Evolutionary conservation across 2,797 vertebrate species (phyloP).

Genomic region (Buphagus erythrorhynchus): DNA sequence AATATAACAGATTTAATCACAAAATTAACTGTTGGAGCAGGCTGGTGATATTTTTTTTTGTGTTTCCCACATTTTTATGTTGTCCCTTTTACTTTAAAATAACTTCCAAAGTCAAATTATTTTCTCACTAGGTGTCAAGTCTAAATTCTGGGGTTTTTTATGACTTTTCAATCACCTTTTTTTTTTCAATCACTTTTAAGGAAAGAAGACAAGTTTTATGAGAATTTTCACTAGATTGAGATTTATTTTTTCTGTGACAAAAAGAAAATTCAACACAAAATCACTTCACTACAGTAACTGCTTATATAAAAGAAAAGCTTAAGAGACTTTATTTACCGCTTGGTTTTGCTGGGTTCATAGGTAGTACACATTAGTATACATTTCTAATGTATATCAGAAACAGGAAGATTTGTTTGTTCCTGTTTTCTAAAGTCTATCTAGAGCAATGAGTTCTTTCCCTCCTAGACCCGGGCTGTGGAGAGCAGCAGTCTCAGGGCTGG

Average conservation of each 20-base stretch:
- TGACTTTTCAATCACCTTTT: too few species aligned
- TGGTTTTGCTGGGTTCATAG: background rate
- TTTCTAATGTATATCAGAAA: background rate
- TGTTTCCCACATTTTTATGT: background rate
- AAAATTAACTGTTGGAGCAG: background rate
- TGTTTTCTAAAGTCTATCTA: fast-evolving
- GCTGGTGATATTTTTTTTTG: background rate
- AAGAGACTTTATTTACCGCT: background rate
- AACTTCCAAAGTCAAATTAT: background rate
- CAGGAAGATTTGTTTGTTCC: background rate
- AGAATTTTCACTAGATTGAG: background rate
- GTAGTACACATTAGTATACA: background rate
- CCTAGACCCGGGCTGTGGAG: background rate
- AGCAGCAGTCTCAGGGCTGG: fast-evolving
- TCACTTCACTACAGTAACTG: background rate
- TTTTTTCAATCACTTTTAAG: background rate
- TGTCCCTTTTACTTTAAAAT: background rate
- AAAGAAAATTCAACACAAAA: background rate
- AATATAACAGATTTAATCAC: background rate
- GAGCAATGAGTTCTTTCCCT: background rate
- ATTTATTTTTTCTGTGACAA: background rate
- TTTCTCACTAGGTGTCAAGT: background rate
- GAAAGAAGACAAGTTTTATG: background rate
- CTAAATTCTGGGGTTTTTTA: fast-evolving
- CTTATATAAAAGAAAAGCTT: background rate